These are phyloP conservation scores for Marasmarcha lunaedactyla DNA, from an alignment of 2,888 invertebrate species.

Conservation along the genomic window DNA sequence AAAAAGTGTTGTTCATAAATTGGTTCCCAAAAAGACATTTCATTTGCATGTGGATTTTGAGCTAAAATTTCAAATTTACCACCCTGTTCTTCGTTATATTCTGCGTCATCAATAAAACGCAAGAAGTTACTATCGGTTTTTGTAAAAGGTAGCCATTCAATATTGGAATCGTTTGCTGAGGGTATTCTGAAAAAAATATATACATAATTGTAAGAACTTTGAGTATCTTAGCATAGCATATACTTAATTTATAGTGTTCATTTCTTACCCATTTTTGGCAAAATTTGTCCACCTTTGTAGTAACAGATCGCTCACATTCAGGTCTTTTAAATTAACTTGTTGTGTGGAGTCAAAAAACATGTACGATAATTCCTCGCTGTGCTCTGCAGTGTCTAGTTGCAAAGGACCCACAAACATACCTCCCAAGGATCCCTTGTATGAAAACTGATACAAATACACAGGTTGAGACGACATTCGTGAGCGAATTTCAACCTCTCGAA, in stretches of 20 bases:
- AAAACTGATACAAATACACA: slow-evolving; percentile 51
- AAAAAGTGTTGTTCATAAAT: slow-evolving; percentile 38
- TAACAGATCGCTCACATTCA: slow-evolving; percentile 19
- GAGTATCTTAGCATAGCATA: neutral
- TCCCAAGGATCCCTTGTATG: slow-evolving; percentile 42
- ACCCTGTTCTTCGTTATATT: slow-evolving; percentile 19
- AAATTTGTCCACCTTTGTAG: slow-evolving; percentile 55
- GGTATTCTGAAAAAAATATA: slow-evolving; percentile 33
- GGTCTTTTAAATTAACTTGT: neutral
- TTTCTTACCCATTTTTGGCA: slow-evolving; percentile 42
- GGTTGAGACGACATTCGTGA: slow-evolving; percentile 20
- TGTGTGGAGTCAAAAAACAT: slow-evolving; percentile 26
- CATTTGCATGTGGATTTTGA: slow-evolving; percentile 29
- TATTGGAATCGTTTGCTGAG: slow-evolving; percentile 28
- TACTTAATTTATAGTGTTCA: neutral
- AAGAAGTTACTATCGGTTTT: slow-evolving; percentile 21
- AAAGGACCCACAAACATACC: slow-evolving; percentile 33
- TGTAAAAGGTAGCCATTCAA: slow-evolving; percentile 37
- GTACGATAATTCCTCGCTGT: slow-evolving; percentile 51
- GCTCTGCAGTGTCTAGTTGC: slow-evolving; percentile 32
- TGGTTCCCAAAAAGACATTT: slow-evolving; percentile 37
- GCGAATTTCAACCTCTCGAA: slow-evolving; percentile 39
- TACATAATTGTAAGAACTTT: neutral
- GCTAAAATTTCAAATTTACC: slow-evolving; percentile 27
- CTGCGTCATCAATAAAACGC: slow-evolving; percentile 29